Evolutionary conservation across 2,888 invertebrate genomes (phyloP).

Genomic region (Heliconius ismenius): DNA sequence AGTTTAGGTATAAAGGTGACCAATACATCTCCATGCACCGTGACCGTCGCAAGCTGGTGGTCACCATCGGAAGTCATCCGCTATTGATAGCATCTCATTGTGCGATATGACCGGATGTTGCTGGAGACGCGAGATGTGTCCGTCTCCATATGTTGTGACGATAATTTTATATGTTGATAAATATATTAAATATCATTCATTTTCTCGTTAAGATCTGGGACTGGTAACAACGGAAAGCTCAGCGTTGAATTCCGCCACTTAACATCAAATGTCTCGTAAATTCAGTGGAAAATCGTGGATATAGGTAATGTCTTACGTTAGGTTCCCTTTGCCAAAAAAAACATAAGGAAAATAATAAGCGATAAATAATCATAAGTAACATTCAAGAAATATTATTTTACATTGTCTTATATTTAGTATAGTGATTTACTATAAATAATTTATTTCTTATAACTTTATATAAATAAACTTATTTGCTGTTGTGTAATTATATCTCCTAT

Average conservation of each 20-base stretch:
- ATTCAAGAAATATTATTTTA: no score
- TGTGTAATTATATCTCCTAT: no score
- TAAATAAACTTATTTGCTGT: no score
- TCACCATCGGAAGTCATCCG: conserved; percentile 77
- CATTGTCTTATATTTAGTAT: no score
- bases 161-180: conserved; percentile 20
- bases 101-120: conserved; percentile 76
- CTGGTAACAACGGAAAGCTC: no score
- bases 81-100: conserved; percentile 82
- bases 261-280: background rate
- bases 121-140: conserved; percentile 66
- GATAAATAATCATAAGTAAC: no score
- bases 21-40: conserved; percentile 52
- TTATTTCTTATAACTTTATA: no score
- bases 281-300: no score
- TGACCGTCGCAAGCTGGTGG: conserved; percentile 77
- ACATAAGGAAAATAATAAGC: no score
- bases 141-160: conserved; percentile 53
- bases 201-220: no score
- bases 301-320: background rate
- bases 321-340: background rate
- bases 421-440: no score
- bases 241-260: no score
- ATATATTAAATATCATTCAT: background rate
- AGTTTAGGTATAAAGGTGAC: conserved; percentile 31